Conservation (phyloP, 2,113 vertebrate species). For the Zosterops pallidus region DNA sequence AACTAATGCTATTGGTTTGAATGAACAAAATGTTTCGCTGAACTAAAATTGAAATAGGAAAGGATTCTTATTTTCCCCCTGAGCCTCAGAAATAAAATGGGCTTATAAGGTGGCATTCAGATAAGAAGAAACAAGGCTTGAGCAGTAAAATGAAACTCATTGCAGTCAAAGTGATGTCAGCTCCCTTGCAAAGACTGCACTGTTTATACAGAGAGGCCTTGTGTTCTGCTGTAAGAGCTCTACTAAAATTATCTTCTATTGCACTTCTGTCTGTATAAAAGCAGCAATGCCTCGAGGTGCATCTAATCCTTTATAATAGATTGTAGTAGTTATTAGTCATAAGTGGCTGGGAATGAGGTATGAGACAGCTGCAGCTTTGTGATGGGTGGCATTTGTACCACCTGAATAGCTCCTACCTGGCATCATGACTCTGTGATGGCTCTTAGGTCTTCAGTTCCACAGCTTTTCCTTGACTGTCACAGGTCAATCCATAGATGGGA, state of each 20-base stretch:
- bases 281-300: not conserved
- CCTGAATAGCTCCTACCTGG: not conserved
- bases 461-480: constrained; percentile 81
- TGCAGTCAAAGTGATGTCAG: not conserved
- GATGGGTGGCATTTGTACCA: not conserved
- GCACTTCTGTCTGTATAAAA: not conserved
- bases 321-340: not conserved
- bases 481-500: constrained; percentile 79
- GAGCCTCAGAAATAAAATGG: not conserved
- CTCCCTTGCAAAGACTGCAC: not conserved
- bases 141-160: not conserved
- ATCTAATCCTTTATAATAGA: not conserved
- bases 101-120: not conserved
- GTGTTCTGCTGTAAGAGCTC: constrained; percentile 7
- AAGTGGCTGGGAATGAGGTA: not conserved
- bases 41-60: not conserved
- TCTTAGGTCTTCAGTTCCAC: constrained; percentile 73
- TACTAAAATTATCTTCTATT: constrained; percentile 9
- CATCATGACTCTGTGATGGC: not conserved
- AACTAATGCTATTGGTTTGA: not conserved
- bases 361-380: not conserved
- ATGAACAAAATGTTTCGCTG: not conserved
- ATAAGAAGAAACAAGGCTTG: not conserved
- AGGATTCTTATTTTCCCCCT: not conserved
- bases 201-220: not conserved